Conservation (phyloP, 2,797 vertebrate species). For the Enteromius afrohamiltoni region DNA sequence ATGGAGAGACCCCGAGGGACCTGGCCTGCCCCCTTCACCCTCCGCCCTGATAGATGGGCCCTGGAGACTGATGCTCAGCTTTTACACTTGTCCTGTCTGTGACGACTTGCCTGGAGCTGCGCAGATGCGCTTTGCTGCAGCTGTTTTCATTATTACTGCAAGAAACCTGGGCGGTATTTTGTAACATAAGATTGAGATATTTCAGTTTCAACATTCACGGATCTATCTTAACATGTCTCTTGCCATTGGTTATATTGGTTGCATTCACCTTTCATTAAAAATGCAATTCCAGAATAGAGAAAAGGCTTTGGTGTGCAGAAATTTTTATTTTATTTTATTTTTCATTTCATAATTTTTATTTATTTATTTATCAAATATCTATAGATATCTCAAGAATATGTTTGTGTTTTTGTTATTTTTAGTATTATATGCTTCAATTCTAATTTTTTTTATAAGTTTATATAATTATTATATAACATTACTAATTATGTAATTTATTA, state of each 20-base stretch:
- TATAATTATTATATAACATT: background rate
- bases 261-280: background rate
- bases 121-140: background rate
- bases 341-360: no score
- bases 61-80: conserved; percentile 14
- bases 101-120: background rate
- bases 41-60: conserved; percentile 25
- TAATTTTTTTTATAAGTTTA: no score
- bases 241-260: no score
- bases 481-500: background rate
- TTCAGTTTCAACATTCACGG: background rate
- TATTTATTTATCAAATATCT: background rate
- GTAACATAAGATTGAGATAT: background rate
- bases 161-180: background rate
- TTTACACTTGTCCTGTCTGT: conserved; percentile 2
- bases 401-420: background rate
- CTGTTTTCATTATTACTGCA: background rate
- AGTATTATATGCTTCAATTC: background rate
- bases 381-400: background rate
- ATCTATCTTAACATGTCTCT: background rate
- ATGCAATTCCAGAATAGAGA: background rate
- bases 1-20: conserved; percentile 25
- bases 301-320: background rate
- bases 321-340: background rate
- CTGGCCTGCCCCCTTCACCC: conserved; percentile 2